These are phyloP conservation scores for Alfaro cultratus DNA, from an alignment of 2,797 vertebrate species.

Conservation along the genomic window DNA sequence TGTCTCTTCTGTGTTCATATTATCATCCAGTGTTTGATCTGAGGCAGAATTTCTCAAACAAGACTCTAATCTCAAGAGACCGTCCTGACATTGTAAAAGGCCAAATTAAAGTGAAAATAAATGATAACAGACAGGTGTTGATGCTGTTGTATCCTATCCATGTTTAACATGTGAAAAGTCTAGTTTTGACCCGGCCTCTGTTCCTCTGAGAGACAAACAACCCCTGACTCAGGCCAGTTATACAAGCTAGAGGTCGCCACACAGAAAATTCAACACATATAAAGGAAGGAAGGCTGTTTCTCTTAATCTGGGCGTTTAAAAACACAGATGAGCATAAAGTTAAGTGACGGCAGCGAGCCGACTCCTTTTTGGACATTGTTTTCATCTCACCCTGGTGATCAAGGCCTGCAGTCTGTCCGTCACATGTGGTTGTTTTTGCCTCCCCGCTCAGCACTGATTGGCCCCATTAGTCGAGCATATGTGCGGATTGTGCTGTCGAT, in stretches of 20 bases:
- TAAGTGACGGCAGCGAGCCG: constrained; percentile 16
- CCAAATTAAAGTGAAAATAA: constrained; percentile 26
- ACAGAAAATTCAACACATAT: constrained; percentile 27
- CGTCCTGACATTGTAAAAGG: constrained; percentile 38
- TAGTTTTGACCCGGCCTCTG: constrained; percentile 17
- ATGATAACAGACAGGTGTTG: constrained; percentile 51
- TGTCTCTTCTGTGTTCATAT: background rate
- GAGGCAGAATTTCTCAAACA: constrained; percentile 6
- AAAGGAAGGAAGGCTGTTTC: constrained; percentile 15
- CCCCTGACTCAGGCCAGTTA: constrained; percentile 38
- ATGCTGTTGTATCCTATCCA: constrained; percentile 14
- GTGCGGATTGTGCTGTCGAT: constrained; percentile 59
- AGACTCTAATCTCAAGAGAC: constrained; percentile 42
- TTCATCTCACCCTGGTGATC: constrained; percentile 1
- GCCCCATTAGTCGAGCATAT: constrained; percentile 53
- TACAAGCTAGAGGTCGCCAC: constrained; percentile 27
- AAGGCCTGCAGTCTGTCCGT: constrained; percentile 11
- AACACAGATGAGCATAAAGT: constrained; percentile 30
- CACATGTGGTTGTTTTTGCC: constrained; percentile 32
- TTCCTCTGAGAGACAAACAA: constrained; percentile 29
- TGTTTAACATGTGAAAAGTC: constrained; percentile 17
- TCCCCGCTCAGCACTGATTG: constrained; percentile 43
- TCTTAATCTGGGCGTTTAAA: constrained; percentile 22
- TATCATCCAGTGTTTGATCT: background rate
- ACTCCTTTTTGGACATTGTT: constrained; percentile 6